Evolutionary conservation across 2,888 invertebrate genomes (phyloP), one percentile per base, ranked within the genome.

Genomic region (Holacanthella duospinosa): DNA sequence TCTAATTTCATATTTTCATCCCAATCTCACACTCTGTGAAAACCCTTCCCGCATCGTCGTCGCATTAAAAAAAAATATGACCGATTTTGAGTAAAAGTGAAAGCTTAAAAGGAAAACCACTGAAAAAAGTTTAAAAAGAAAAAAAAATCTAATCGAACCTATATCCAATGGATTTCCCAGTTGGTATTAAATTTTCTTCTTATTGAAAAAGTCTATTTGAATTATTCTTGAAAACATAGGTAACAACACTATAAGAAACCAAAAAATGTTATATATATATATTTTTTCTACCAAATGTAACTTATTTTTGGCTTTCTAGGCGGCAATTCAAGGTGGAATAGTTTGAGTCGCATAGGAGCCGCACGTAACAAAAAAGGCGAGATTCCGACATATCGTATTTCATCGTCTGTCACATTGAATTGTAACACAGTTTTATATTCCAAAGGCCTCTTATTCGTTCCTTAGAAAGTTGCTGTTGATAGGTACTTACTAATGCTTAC

Each of bases 381-480:
- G 48, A 48, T 48, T 48, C 21, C 21, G 48, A 48, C 48, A 48
- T 48, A 48, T 48, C 48, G 48, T 48, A 48, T 48, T 48, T 48
- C 48, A 48, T 48, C 48, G 48, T 48, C 48, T 48, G 48, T 48
- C 48, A 48, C 48, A 48, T 48, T 21, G 19, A 21, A 4, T 21
- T 4, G 6, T 48, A 9, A 21, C 4, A 21, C 4, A 21, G 48
- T 48, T 48, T 48, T 48, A 48, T 48, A 48, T 48, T 48, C 48
- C 48, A 48, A 48, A 48, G 48, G 48, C 48, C 48, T 48, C 48
- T 6, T 36, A 6, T 36, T n/a, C n/a, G n/a, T n/a, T n/a, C n/a
- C 36, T 16, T 9, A 36, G 48, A 36, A 36, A 36, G 16, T n/a
- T 4, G 48, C 6, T 48, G 21, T 21, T 48, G 48, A 48, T 48